phyloP scores from a whole-genome alignment of 2,797 vertebrate genomes.

The Chanos chanos region DNA sequence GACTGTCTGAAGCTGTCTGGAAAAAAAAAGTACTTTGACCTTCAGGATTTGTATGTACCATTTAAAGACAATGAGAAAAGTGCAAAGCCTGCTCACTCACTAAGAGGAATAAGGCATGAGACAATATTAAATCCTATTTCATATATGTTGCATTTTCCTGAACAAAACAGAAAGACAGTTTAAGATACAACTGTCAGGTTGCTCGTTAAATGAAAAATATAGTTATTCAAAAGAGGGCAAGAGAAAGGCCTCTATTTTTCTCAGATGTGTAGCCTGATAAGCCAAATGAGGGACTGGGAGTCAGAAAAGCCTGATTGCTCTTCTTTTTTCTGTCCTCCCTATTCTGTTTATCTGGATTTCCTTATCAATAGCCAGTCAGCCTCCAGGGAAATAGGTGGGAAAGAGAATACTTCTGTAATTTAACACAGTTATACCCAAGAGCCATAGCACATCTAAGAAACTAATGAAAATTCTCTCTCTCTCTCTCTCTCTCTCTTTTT shows the following conservation, averaged over 20 bases:
- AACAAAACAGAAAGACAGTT: slow-evolving; percentile 24
- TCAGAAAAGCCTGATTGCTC: slow-evolving; percentile 11
- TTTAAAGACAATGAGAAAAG: not conserved
- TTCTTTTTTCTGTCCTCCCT: not conserved
- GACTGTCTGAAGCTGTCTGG: not conserved
- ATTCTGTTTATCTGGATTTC: slow-evolving; percentile 28
- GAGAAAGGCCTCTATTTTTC: not conserved
- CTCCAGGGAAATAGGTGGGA: slow-evolving; percentile 29
- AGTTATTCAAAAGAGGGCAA: slow-evolving; percentile 9
- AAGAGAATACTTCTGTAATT: slow-evolving; percentile 35
- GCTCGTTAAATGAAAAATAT: slow-evolving; percentile 20
- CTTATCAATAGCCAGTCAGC: slow-evolving; percentile 32
- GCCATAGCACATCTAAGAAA: slow-evolving; percentile 27
- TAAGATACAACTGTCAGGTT: slow-evolving; percentile 22
- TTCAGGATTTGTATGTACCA: not conserved
- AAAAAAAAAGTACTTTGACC: not conserved
- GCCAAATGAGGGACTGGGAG: not conserved
- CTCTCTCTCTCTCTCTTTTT: not conserved
- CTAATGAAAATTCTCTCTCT: slow-evolving; percentile 32
- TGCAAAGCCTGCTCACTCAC: too few relatives aligned
- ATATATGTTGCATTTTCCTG: slow-evolving; percentile 4
- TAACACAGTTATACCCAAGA: slow-evolving; percentile 37
- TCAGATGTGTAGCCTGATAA: slow-evolving; percentile 1
- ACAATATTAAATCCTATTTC: slow-evolving; percentile 12
- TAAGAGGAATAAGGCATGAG: not conserved